Base-by-base conservation (phyloP, 1,140 invertebrate genomes). In the Tribolium castaneum region DNA sequence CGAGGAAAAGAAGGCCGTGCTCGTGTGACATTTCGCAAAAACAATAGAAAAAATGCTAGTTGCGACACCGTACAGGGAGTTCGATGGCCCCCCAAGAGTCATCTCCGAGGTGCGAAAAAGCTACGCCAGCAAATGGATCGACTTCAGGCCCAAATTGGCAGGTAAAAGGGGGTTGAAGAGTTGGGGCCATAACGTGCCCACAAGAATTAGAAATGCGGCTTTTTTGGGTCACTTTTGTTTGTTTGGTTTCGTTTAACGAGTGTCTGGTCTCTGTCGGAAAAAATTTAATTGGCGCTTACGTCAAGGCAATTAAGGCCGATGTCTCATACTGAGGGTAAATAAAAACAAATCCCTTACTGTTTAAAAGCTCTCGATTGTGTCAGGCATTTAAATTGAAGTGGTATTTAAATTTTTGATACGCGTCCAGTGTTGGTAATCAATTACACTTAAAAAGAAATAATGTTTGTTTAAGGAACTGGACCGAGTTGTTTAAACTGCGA, bases 81-180 rank as follows among this genome's bases (percentile, higher is more conserved):
- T 77, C 39, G 51, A 77, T 52, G 77, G 70, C 34, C 70, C 76
- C 12, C 76, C 77, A 2, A 73, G 77, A 51, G 49, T 78, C 30
- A 78, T 78, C 14, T 78, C 77, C 7, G 77, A 78, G 70, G 66
- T 74, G 9, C 12, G 59, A 59, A 78, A 78, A 14, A 62, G 10
- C n/a, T 54, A 73, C 22, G 71, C 50, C 49, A 54, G 19, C 12
- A 50, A 34, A 9, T 34, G 49, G 71, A 54, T 54, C 13, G 52
- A 73, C 52, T 73, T 73, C 22, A 73, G 30, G 12, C 71, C 71
- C 6, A 73, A 54, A 73, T 54, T 73, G 22, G 7, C 71, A 73
- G 71, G 71, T 73, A 72, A 72, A 12, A 19, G 2, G 16, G 54
- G 54, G 54, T 52, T n/a, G 19, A 25, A 22, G 1, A 6, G 3